phyloP scores from a whole-genome alignment of 2,113 vertebrate genomes.

The Acrocephalus arundinaceus region DNA sequence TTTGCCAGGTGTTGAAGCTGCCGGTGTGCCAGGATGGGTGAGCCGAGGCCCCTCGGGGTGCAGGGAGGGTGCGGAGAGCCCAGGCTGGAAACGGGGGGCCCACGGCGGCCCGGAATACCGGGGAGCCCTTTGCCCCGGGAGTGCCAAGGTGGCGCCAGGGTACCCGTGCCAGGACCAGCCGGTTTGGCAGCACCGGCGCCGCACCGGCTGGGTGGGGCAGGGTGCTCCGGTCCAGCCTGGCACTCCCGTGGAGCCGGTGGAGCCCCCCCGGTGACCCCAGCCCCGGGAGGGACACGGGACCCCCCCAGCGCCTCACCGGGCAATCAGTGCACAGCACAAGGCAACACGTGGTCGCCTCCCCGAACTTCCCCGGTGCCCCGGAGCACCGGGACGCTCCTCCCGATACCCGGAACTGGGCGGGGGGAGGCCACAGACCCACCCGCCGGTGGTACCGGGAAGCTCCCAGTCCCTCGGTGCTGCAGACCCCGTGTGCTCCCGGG shows the following conservation, averaged over 20 bases:
- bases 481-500: background rate
- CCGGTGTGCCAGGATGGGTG: rapidly evolving
- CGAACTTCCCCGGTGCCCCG: background rate
- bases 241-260: too few relatives aligned
- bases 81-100: background rate
- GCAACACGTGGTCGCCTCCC: background rate
- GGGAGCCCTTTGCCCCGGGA: background rate
- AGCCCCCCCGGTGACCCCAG: background rate
- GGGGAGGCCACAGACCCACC: background rate
- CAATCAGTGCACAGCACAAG: rapidly evolving
- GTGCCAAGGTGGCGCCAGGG: background rate
- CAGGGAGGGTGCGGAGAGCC: background rate
- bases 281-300: background rate
- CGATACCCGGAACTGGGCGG: background rate
- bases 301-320: background rate
- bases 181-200: background rate
- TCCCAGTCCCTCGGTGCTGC: background rate
- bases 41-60: background rate
- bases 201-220: background rate
- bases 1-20: rapidly evolving
- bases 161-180: background rate
- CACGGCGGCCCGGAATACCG: background rate
- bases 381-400: background rate
- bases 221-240: background rate
- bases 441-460: background rate